Evolutionary conservation across 2,113 vertebrate genomes (phyloP).

Genomic region (Cromileptes altivelis): DNA sequence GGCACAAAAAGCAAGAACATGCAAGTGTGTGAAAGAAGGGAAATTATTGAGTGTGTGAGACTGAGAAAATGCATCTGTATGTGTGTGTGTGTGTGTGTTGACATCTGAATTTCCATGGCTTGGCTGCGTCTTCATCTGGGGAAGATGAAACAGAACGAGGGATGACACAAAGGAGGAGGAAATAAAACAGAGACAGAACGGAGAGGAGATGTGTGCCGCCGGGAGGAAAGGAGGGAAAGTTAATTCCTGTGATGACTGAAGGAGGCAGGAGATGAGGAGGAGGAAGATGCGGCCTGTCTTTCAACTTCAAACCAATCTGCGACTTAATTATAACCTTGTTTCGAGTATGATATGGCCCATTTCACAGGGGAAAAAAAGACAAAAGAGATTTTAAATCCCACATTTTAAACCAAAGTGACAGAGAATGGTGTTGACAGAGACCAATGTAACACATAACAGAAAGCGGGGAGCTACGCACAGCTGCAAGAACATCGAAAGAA

Average conservation of each 20-base stretch:
- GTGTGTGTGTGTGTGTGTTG: not conserved
- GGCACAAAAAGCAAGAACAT: not conserved
- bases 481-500: not conserved
- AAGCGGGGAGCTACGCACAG: not conserved
- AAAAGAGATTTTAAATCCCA: not conserved
- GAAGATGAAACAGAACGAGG: slow-evolving; percentile 36
- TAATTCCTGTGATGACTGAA: slow-evolving; percentile 12
- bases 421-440: not conserved
- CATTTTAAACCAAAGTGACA: not conserved
- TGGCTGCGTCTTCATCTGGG: slow-evolving; percentile 3
- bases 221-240: slow-evolving; percentile 3
- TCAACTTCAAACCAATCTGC: not conserved
- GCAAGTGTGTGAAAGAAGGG: not conserved
- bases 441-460: not conserved
- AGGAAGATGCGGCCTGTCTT: not conserved
- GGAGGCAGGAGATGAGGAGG: not conserved
- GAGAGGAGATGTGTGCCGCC: not conserved
- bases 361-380: not conserved
- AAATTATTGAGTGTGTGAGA: slow-evolving; percentile 22
- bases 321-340: too few relatives aligned
- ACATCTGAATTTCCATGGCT: not conserved
- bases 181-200: slow-evolving; percentile 22
- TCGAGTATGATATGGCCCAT: too few relatives aligned
- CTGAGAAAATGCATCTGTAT: slow-evolving; percentile 4
- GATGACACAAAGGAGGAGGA: slow-evolving; percentile 29